A percentile compares a stretch with the other conserved stretches of the same genome.
These are phyloP conservation scores for Diplodus puntazzo DNA, from an alignment of 2,797 vertebrate species.

Conservation along the genomic window DNA sequence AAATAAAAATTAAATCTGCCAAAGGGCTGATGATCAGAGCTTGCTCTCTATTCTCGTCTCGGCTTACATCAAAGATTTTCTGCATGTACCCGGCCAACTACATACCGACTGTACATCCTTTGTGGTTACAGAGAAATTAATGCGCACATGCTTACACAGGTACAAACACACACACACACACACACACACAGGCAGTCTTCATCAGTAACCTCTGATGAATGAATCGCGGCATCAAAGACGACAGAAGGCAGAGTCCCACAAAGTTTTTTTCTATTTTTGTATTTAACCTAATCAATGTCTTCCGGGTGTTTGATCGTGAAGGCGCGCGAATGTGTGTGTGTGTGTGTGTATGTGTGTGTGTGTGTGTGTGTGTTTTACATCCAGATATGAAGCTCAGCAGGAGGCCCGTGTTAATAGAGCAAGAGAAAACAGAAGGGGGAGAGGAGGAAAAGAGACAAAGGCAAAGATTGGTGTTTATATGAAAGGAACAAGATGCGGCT, in stretches of 20 bases:
- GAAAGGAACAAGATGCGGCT: conserved; percentile 48
- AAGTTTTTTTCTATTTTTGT: conserved; percentile 1
- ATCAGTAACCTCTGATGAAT: conserved; percentile 60
- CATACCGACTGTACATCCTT: conserved; percentile 30
- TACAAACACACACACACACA: background rate
- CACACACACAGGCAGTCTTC: conserved; percentile 24
- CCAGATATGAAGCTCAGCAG: conserved; percentile 54
- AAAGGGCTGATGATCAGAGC: conserved; percentile 29
- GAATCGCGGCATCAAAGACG: conserved; percentile 58
- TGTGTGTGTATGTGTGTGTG: conserved; percentile 9
- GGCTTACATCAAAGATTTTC: conserved; percentile 46
- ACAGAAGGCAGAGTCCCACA: conserved; percentile 40
- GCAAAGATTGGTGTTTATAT: conserved; percentile 59
- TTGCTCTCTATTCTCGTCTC: conserved; percentile 33
- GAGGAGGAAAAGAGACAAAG: conserved; percentile 41
- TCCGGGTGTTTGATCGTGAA: conserved; percentile 57
- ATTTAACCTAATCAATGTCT: conserved; percentile 69
- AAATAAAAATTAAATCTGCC: background rate
- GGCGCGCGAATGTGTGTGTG: conserved; percentile 16
- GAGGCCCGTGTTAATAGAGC: conserved; percentile 54
- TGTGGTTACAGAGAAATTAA: conserved; percentile 32
- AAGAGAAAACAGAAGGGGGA: conserved; percentile 43
- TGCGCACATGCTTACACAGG: conserved; percentile 5
- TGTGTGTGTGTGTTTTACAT: conserved; percentile 20
- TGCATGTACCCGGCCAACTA: conserved; percentile 21